Evolutionary conservation across 1,140 invertebrate genomes (phyloP), one percentile per base, ranked within the genome.

Genomic region (Medauroidea extradentata): DNA sequence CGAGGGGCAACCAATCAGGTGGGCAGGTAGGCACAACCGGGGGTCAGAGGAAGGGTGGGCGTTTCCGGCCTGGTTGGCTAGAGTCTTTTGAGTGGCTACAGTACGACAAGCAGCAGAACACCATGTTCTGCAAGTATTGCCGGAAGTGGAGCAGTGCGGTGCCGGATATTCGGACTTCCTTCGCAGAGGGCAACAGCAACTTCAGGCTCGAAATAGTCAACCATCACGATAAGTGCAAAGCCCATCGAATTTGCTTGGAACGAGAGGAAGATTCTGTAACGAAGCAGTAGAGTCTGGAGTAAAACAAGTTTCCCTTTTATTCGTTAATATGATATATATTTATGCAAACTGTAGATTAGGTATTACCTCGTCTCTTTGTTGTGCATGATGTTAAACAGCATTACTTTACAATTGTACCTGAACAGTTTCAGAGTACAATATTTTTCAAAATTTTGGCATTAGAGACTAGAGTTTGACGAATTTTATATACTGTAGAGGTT

Each of bases 171-270:
- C 79, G 85, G 52, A 88, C 86, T 19, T 87, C 85, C 1, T 89
- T 89, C 65, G 84, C 85, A 3, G 81, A 85, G 62, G 86, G 86
- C n/a, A 88, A 86, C 65, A 81, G 81, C 25, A 88, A 88, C 70
- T 88, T 88, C 73, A 78, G 86, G 54, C 73, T 87, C 29, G 86
- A 88, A 75, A 89, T 88, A 64, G 81, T 88, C 19, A 87, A 88
- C 70, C 86, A 88, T 72, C 86, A 88, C 67, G 84, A 87, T 71
- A 87, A 85, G 67, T 87, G 85, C 67, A 88, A 88, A 70, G 85
- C 85, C n/a, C 85, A 88, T 67, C 79, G 82, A 61, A 67, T 87
- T 53, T 88, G 85, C 64, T 71, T 79, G 38, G 71, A 75, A 60
- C 78, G 79, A 72, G 76, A 81, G 63, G 68, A 59, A 3, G 65